Conservation (phyloP, 1,140 invertebrate species). For the Drosophila auraria region DNA sequence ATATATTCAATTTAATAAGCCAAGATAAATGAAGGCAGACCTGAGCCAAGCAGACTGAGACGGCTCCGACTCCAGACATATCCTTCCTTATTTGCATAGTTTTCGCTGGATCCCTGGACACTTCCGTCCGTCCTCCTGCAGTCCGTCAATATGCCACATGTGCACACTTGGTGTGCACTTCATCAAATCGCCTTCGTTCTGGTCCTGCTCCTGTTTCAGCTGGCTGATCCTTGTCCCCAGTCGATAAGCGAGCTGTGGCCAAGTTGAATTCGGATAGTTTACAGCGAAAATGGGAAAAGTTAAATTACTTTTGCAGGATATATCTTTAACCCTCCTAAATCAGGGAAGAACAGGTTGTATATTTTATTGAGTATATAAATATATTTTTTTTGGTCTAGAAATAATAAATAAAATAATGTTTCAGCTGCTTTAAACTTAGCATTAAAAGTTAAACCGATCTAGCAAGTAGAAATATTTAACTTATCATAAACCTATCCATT, state of each 20-base stretch:
- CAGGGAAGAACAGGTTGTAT: not conserved
- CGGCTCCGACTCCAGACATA: constrained; percentile 40
- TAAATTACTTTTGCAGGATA: constrained; percentile 66
- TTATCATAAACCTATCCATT: not conserved
- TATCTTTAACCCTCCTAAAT: not conserved
- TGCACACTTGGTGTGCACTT: constrained; percentile 65
- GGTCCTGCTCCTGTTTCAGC: constrained; percentile 25
- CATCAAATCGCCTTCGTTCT: constrained; percentile 65
- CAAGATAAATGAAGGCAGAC: constrained; percentile 72
- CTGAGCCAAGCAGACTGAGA: constrained; percentile 23
- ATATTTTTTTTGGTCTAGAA: too few species aligned
- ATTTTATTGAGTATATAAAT: not conserved
- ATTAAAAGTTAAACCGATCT: too few species aligned
- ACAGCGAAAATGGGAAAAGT: constrained; percentile 68
- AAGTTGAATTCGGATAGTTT: constrained; percentile 16
- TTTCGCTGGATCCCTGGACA: constrained; percentile 61
- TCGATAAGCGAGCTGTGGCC: constrained; percentile 63
- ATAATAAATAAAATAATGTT: not conserved
- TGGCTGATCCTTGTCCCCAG: constrained; percentile 36
- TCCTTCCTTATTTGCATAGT: constrained; percentile 78
- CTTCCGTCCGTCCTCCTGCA: constrained; percentile 24
- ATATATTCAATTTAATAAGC: constrained; percentile 83
- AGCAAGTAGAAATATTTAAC: too few species aligned
- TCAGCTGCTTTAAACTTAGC: too few species aligned
- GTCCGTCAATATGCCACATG: constrained; percentile 68